phyloP scores from a whole-genome alignment of 2,797 vertebrate genomes.

The Esox masquinongy region DNA sequence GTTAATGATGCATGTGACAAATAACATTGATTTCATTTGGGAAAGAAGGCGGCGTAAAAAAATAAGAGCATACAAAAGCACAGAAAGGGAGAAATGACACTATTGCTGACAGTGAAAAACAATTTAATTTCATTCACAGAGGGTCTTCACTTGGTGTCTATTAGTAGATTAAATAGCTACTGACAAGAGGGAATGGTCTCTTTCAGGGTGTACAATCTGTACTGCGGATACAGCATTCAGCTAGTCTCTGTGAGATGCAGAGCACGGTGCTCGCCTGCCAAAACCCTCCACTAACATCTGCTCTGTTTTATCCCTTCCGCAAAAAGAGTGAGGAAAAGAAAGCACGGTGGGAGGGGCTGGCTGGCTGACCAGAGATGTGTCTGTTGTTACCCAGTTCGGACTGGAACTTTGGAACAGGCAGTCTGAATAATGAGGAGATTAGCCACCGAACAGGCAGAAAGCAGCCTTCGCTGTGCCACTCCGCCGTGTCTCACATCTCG shows the following conservation, averaged over 20 bases:
- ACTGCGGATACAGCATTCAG: neutral
- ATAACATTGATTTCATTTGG: neutral
- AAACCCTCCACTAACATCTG: conserved; percentile 44
- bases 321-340: conserved; percentile 27
- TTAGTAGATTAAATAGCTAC: neutral
- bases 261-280: conserved; percentile 21
- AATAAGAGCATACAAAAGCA: neutral
- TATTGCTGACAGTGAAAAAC: neutral
- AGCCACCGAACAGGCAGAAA: conserved; percentile 20
- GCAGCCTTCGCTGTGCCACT: neutral
- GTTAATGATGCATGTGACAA: neutral
- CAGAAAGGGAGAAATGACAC: neutral
- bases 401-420: conserved; percentile 35
- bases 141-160: neutral
- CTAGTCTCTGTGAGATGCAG: conserved; percentile 8
- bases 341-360: conserved; percentile 13
- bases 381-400: conserved; percentile 14
- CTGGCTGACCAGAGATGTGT: conserved; percentile 7
- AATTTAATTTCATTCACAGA: neutral
- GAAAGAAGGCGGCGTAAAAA: neutral
- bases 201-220: conserved; percentile 12
- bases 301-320: conserved; percentile 28
- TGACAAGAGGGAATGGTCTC: conserved; percentile 1
- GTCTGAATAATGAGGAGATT: conserved; percentile 41
- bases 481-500: neutral